Conservation (phyloP, 2,113 vertebrate genomes). For the Platichthys flesus region DNA sequence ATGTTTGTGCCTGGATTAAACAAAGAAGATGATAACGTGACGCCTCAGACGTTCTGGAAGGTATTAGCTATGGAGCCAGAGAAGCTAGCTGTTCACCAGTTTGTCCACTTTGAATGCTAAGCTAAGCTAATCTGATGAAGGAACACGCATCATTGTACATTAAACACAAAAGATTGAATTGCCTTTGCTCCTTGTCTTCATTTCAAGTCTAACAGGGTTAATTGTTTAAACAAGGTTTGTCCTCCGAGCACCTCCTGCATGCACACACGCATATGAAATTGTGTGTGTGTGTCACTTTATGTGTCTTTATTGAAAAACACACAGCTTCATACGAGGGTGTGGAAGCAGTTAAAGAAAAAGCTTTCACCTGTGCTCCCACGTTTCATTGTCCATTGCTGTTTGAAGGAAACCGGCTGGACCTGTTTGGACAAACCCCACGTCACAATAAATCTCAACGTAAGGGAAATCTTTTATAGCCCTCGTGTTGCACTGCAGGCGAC, state of each 20-base stretch:
- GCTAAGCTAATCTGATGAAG: no score
- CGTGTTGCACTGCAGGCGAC: neutral
- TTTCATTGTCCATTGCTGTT: constrained; percentile 42
- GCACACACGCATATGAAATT: neutral
- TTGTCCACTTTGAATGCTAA: no score
- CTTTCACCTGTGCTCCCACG: constrained; percentile 26
- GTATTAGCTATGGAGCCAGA: no score
- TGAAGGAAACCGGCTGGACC: constrained; percentile 53
- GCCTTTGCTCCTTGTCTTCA: neutral
- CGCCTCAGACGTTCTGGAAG: no score
- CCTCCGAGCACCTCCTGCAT: constrained; percentile 11
- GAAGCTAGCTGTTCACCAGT: no score
- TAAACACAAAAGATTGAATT: neutral
- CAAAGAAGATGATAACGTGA: no score
- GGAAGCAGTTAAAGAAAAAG: constrained; percentile 23
- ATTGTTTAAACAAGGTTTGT: constrained; percentile 14
- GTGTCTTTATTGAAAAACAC: constrained; percentile 31
- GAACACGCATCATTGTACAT: neutral
- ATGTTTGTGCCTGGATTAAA: no score
- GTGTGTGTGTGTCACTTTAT: constrained; percentile 9
- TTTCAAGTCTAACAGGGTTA: neutral
- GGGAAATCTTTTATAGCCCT: constrained; percentile 25
- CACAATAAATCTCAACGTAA: constrained; percentile 22
- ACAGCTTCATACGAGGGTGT: constrained; percentile 42
- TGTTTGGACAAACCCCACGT: constrained; percentile 44